Evolutionary conservation across 2,888 invertebrate species (phyloP).

Genomic region (Lottia gigantea): DNA sequence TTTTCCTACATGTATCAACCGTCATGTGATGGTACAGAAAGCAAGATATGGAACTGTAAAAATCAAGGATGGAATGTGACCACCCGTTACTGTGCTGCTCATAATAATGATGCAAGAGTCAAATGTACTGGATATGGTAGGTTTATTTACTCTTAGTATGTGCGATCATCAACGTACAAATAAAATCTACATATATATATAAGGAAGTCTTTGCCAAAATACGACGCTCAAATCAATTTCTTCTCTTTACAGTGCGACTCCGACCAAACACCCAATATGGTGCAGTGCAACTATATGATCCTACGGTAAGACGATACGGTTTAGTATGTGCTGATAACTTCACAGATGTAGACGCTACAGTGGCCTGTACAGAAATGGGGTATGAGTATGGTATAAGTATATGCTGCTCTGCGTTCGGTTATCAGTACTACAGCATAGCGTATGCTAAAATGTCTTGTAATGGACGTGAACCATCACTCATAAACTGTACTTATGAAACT

Average conservation of each 20-base stretch:
- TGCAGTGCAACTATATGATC: constrained; percentile 44
- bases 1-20: constrained; percentile 45
- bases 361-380: constrained; percentile 42
- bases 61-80: constrained; percentile 43
- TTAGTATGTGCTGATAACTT: constrained; percentile 50
- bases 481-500: constrained; percentile 38
- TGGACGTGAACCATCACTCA: constrained; percentile 41
- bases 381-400: constrained; percentile 49
- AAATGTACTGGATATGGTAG: constrained; percentile 49
- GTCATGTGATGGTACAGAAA: constrained; percentile 46
- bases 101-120: constrained; percentile 46
- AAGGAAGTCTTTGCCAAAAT: no score
- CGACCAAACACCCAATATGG: constrained; percentile 47
- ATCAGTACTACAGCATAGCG: constrained; percentile 37
- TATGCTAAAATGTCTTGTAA: constrained; percentile 41
- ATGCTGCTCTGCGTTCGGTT: constrained; percentile 49
- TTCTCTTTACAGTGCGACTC: constrained; percentile 38
- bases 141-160: not conserved
- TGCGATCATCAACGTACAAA: no score
- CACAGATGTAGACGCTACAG: constrained; percentile 46
- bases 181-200: no score
- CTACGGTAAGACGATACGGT: constrained; percentile 33
- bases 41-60: constrained; percentile 45
- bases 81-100: constrained; percentile 39
- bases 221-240: not conserved